Conservation (phyloP, 2,113 vertebrate species). For the Formicarius rufipectus region DNA sequence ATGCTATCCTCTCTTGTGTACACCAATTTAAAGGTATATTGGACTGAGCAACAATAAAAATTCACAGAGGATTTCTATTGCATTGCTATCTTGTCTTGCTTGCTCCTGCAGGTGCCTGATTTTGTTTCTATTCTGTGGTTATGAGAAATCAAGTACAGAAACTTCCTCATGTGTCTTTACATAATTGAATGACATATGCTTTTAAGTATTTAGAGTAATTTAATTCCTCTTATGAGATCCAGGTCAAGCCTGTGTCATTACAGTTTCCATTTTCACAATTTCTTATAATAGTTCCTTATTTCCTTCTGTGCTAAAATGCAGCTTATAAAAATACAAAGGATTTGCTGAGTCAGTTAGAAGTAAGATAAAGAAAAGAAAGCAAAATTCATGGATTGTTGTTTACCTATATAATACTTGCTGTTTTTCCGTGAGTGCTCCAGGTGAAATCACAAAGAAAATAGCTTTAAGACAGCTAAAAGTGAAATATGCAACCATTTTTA, state of each 20-base stretch:
- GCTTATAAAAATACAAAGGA: neutral
- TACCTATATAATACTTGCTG: neutral
- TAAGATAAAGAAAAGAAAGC: neutral
- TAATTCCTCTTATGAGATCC: neutral
- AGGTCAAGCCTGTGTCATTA: neutral
- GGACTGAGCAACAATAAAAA: neutral
- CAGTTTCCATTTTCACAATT: neutral
- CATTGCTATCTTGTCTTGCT: neutral
- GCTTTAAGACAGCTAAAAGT: neutral
- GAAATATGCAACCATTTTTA: neutral
- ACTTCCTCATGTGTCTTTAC: neutral
- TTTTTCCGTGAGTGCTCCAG: neutral
- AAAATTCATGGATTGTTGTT: neutral
- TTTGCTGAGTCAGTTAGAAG: neutral
- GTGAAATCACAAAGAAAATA: neutral
- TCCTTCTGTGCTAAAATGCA: neutral
- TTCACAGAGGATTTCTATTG: neutral
- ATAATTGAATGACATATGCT: neutral
- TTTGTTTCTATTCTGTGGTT: neutral
- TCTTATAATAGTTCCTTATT: neutral
- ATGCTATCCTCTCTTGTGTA: neutral
- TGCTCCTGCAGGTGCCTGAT: neutral
- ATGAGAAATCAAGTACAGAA: neutral
- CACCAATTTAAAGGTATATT: neutral
- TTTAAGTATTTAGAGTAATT: neutral